A percentile compares a stretch with the other conserved stretches of the same genome.
phyloP scores from a whole-genome alignment of 2,113 vertebrate genomes.

The Rhinolophus ferrumequinum region DNA sequence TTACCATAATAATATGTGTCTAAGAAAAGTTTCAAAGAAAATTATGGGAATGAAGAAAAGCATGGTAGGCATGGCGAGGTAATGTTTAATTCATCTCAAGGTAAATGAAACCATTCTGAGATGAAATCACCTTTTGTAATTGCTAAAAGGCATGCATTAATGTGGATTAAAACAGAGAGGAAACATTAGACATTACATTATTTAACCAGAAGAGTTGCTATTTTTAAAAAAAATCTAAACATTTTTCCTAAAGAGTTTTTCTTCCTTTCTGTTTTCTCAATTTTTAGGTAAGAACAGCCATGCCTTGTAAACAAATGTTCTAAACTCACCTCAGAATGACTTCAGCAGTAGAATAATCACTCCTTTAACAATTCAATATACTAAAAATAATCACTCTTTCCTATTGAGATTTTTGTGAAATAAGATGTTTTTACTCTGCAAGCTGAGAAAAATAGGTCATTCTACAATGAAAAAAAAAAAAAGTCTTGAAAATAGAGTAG shows the following conservation, averaged over 20 bases:
- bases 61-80: neutral
- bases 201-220: neutral
- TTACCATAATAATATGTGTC: conserved; percentile 10
- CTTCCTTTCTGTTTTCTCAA: conserved; percentile 3
- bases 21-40: conserved; percentile 43
- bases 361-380: neutral
- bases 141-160: neutral
- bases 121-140: neutral
- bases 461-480: conserved; percentile 1
- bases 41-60: neutral
- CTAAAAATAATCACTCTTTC: neutral
- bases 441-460: neutral
- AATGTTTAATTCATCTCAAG: neutral
- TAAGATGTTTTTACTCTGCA: conserved; percentile 13
- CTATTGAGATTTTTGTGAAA: neutral
- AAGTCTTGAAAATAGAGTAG: neutral
- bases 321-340: neutral
- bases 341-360: neutral
- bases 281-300: neutral
- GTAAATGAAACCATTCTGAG: neutral
- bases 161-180: neutral
- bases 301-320: neutral
- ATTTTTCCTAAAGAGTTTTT: neutral
- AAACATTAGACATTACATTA: neutral
- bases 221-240: conserved; percentile 45